Evolutionary conservation across 2,888 invertebrate species (phyloP), one percentile per base, ranked within the genome.

Genomic region (Metalampra italica): DNA sequence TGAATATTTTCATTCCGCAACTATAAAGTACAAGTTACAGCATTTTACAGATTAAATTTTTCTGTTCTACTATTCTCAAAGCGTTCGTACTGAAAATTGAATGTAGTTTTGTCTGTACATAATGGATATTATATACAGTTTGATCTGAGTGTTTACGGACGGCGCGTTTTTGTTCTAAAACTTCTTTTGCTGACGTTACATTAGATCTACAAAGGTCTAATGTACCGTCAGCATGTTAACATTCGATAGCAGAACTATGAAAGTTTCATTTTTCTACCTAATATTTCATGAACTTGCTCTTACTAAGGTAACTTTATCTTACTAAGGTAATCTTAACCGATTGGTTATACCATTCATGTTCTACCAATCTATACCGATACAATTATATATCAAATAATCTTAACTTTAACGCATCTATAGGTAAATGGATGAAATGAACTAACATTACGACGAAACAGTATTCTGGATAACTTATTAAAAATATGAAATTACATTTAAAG

Each of bases 401-500:
- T 72, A 75, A 67, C 34, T 56, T 55, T 60, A 58, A 54, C 49
- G 49, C 51, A 55, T 54, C 46, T 63, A 54, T 43, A 56, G 40
- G 54, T 57, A 52, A 49, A 58, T 51, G 50, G 56, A 57, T 59
- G 58, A 62, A 62, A 61, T 59, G 49, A 62, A 56, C 54, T 56
- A 56, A 56, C 50, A 55, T 56, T 49, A 53, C 51, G 51, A 60
- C 50, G 52, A 71, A 70, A 86, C 88, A 88, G 68, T 82, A 88
- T 88, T 89, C 89, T 89, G 89, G 88, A 88, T 89, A 89, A 89
- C 89, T 88, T 88, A 88, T 85, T 53, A 78, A 78, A 79, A 76
- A 71, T 43, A 52, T 59, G 47, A 22, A 22, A 22, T 46, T 55
- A 57, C 49, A 58, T 37, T 32, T 32, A 32, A 36, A 36, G 11